phyloP scores from a whole-genome alignment of 2,797 vertebrate species.

The Oreortyx pictus region DNA sequence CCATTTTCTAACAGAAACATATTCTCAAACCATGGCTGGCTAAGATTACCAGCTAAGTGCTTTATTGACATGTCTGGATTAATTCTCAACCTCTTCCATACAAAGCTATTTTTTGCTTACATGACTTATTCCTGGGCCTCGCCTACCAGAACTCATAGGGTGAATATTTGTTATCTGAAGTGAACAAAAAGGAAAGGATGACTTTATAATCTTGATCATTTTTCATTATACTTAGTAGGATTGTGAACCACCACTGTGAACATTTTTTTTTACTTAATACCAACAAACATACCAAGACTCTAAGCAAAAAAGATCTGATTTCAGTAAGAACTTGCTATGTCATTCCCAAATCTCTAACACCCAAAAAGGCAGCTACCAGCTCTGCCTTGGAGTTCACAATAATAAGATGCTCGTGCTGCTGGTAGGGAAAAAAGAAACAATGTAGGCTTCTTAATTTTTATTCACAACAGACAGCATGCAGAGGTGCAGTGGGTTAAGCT shows the following conservation, averaged over 20 bases:
- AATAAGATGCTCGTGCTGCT: not conserved
- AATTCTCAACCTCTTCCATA: not conserved
- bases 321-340: not conserved
- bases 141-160: not conserved
- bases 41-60: not conserved
- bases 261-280: not conserved
- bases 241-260: not conserved
- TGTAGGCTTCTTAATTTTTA: not conserved
- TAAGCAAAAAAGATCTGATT: not conserved
- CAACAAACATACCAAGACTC: not conserved
- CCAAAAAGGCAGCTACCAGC: not conserved
- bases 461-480: not conserved
- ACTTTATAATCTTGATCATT: not conserved
- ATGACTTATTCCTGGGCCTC: not conserved
- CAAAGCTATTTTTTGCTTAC: not conserved
- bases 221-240: not conserved
- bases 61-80: not conserved
- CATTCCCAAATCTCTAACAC: not conserved
- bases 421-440: not conserved
- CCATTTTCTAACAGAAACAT: not conserved
- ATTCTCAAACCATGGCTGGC: not conserved
- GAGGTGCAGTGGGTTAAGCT: not conserved
- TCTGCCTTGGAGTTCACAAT: not conserved
- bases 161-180: not conserved
- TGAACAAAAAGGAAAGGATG: not conserved